These are phyloP conservation scores for Gorsachius magnificus DNA, from an alignment of 2,797 vertebrate species.

Conservation along the genomic window DNA sequence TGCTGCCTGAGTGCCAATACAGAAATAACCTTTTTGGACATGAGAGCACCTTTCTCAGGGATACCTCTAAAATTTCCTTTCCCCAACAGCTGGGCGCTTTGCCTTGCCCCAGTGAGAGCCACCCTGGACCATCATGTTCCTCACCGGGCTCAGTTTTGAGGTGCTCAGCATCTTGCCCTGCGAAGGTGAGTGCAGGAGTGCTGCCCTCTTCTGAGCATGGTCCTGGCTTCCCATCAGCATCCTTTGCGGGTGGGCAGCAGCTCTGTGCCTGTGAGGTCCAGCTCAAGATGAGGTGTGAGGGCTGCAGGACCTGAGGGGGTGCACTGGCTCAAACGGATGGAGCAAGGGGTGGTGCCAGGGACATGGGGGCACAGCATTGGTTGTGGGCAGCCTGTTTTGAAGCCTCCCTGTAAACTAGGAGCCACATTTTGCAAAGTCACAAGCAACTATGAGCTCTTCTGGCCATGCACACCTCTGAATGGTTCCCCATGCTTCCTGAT, in stretches of 20 bases:
- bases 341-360: not conserved
- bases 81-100: not conserved
- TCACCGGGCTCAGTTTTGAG: rapidly evolving
- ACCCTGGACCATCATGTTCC: not conserved
- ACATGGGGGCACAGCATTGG: not conserved
- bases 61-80: not conserved
- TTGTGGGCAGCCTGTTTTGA: not conserved
- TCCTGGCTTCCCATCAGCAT: not conserved
- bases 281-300: not conserved
- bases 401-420: not conserved
- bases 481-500: not conserved
- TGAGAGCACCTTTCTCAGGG: not conserved
- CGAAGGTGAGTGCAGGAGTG: not conserved
- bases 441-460: not conserved
- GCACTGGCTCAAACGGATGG: rapidly evolving
- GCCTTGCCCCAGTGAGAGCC: not conserved
- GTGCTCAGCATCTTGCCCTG: not conserved
- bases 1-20: not conserved
- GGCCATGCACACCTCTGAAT: rapidly evolving
- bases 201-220: rapidly evolving
- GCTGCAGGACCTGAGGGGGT: not conserved
- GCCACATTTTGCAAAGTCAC: not conserved
- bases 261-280: not conserved
- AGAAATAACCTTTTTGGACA: not conserved
- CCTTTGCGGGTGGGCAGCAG: rapidly evolving